Evolutionary conservation across 2,113 vertebrate species (phyloP), one percentile per base, ranked within the genome.

Genomic region (Thinocorus orbignyianus): DNA sequence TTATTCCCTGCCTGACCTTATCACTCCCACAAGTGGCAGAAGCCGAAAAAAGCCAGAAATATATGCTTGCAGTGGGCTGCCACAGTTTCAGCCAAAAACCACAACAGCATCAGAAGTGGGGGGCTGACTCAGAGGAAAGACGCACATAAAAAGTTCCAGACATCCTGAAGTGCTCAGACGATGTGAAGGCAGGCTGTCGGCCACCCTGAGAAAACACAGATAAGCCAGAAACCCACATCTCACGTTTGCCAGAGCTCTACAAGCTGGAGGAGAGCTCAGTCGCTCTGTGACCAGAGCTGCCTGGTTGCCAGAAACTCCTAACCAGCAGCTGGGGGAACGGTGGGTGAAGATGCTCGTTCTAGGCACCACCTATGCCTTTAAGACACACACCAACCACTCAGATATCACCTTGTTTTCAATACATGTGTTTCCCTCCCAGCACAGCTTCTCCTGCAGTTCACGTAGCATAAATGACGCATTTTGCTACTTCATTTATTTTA

Each of bases 131-230:
- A 0, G 1, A 79, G 51, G 72, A 41, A 58, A 83, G 62, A 6
- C 71, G 52, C 23, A 54, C 62, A 42, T 64, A 64, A 93, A 90
- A 61, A 52, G 44, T 57, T 90, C 60, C 93, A 95, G 96, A 84
- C 84, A 86, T 81, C 91, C 88, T 78, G 73, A 87, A 94, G 76
- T 44, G 68, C 93, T 95, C 85, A 71, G 72, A 70, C 12, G 2
- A 52, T 37, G 3, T 16, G 46, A 72, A 95, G 73, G 84, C 66
- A 91, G 77, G 52, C 86, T 90, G 70, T 72, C 1, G 6, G 68
- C 64, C 92, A 91, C 84, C 73, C 85, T 93, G 94, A 88, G 65
- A 51, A 96, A 96, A 86, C 61, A 93, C 39, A 90, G 89, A 93
- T 86, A 91, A 91, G 81, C 42, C 86, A 92, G 60, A 90, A 96